Base-by-base conservation (phyloP, 2,797 vertebrate species). In the Onychomys arenicola region DNA sequence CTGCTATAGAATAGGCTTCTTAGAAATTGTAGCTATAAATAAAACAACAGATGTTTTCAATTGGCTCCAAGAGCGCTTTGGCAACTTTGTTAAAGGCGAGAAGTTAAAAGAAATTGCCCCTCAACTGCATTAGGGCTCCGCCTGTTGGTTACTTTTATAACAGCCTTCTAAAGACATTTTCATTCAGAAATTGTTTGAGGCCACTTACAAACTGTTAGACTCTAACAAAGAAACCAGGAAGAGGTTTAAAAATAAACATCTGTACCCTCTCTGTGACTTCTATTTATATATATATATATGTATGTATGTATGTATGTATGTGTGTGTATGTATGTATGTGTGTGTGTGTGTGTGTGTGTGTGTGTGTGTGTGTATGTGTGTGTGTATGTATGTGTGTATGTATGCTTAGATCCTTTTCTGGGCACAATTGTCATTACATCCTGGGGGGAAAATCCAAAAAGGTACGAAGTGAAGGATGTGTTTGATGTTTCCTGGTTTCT, bases 1-100 rank as follows among this genome's bases (percentile, higher is more conserved):
- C 97, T 98, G 98, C 98, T 98, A 98, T 97, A 98, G 98, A 98
- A 98, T 98, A 98, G 96, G 98, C 97, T 99, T 99, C 99, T 98
- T 98, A 98, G 99, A 99, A 99, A 98, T 89, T 89, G 97, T 96
- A 97, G 97, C 98, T 99, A 99, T 99, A 99, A 99, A 99, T 99
- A 99, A 98, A 97, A 98, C 97, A 98, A 98, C 98, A 99, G 98
- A 99, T 99, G 98, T 98, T 98, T 98, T 98, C 97, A 98, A 97
- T 98, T 98, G 98, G 98, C 97, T 98, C 98, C 98, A 97, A 90
- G 43, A 97, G 97, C 97, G 95, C 92, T 96, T 57, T 90, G 93
- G 96, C 96, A 96, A 97, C 96, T 98, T 98, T 91, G 97, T 95
- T 34, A 89, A 97, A 97, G 93, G 93, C 87, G 91, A 90, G 61